Evolutionary conservation across 2,797 vertebrate genomes (phyloP).

Genomic region (Alca torda): DNA sequence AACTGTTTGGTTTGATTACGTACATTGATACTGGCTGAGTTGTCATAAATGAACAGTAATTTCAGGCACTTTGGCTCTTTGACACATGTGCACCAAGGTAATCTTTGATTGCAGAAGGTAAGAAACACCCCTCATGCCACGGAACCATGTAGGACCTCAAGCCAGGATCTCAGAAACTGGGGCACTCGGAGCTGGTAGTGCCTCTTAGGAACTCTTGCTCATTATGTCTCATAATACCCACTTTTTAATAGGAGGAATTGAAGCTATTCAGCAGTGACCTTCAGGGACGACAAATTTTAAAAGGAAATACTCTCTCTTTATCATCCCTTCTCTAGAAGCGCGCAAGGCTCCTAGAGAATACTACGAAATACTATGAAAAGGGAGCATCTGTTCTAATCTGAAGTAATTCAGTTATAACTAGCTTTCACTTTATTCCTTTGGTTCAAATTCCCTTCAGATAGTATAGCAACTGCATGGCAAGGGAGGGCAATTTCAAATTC

Average conservation of each 20-base stretch:
- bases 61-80: not conserved
- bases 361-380: not conserved
- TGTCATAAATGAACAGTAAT: not conserved
- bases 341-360: not conserved
- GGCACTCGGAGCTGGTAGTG: not conserved
- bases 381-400: not conserved
- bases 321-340: not conserved
- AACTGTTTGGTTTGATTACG: not conserved
- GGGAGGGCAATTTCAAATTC: not conserved
- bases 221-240: not conserved
- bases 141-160: not conserved
- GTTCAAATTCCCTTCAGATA: not conserved
- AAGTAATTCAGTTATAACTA: not conserved
- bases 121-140: not conserved
- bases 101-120: not conserved
- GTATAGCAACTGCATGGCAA: not conserved
- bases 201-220: not conserved
- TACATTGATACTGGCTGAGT: not conserved
- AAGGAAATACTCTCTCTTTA: not conserved
- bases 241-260: not conserved
- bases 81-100: accelerated
- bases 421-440: not conserved
- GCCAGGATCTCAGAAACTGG: not conserved
- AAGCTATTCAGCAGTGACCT: not conserved
- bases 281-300: not conserved